A percentile compares a stretch with the other conserved stretches of the same genome.
phyloP scores from a whole-genome alignment of 2,888 invertebrate genomes.

The Pachycephus smyrnensis region DNA sequence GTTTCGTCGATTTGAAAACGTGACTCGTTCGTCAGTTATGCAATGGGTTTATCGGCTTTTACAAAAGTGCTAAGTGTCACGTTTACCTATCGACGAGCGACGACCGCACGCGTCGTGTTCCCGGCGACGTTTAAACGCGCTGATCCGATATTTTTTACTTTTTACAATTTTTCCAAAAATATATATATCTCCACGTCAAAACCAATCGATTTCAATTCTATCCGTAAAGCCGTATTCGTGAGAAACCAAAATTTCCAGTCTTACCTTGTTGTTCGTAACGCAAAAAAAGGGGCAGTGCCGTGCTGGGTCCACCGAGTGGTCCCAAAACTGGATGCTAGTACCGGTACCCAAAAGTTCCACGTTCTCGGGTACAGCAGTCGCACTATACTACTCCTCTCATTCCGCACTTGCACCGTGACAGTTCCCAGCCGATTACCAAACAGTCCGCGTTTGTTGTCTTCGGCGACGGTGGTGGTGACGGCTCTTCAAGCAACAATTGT shows the following conservation, averaged over 20 bases:
- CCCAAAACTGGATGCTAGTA: not conserved
- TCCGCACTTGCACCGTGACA: not conserved
- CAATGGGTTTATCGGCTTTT: not conserved
- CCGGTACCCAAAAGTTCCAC: not conserved
- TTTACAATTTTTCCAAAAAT: not conserved
- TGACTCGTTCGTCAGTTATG: not conserved
- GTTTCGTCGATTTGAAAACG: not conserved
- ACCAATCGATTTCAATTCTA: too few species aligned
- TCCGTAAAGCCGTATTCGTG: not conserved
- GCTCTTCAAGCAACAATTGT: not conserved
- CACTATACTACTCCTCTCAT: constrained; percentile 8
- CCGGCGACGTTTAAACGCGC: not conserved
- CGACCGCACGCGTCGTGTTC: not conserved
- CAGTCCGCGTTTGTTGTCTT: constrained; percentile 1
- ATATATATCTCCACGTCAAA: too few species aligned
- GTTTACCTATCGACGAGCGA: not conserved
- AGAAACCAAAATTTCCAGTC: not conserved
- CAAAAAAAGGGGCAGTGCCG: not conserved
- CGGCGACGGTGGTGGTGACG: not conserved
- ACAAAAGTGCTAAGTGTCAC: not conserved
- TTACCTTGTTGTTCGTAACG: not conserved
- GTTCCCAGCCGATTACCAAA: not conserved
- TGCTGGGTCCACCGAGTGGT: not conserved
- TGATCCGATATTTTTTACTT: not conserved
- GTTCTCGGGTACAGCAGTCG: not conserved